Percentiles rank a stretch among this genome's conserved stretches.
phyloP scores from a whole-genome alignment of 2,797 vertebrate species.

The Falco biarmicus region DNA sequence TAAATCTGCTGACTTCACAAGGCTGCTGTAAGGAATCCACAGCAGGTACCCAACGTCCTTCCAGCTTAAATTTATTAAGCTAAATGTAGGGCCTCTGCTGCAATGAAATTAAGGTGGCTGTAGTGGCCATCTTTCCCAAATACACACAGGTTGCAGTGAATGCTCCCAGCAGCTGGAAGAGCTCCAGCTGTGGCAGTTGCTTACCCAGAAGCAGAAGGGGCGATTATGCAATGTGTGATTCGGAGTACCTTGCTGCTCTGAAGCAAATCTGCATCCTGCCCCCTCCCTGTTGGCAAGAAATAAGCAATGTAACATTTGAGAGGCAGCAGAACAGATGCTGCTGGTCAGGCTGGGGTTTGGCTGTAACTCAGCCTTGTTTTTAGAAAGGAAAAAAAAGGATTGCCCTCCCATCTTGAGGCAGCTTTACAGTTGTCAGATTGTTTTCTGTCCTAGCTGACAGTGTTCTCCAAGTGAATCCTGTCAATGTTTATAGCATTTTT shows the following conservation, averaged over 20 bases:
- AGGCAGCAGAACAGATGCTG: background rate
- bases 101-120: background rate
- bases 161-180: background rate
- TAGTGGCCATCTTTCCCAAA: background rate
- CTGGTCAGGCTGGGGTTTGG: background rate
- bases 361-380: background rate
- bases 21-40: background rate
- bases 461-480: background rate
- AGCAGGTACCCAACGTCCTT: background rate
- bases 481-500: background rate
- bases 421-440: background rate
- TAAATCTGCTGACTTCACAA: background rate
- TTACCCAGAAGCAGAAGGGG: background rate
- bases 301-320: background rate
- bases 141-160: accelerated
- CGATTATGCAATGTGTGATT: too few species aligned
- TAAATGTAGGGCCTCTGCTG: background rate
- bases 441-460: background rate
- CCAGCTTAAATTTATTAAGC: background rate
- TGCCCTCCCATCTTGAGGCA: background rate
- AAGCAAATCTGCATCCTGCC: background rate
- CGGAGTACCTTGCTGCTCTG: background rate
- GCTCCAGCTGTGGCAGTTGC: background rate
- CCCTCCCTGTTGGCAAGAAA: background rate
- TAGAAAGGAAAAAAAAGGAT: background rate